phyloP scores from a whole-genome alignment of 2,888 invertebrate genomes.

The Spodoptera exigua region DNA sequence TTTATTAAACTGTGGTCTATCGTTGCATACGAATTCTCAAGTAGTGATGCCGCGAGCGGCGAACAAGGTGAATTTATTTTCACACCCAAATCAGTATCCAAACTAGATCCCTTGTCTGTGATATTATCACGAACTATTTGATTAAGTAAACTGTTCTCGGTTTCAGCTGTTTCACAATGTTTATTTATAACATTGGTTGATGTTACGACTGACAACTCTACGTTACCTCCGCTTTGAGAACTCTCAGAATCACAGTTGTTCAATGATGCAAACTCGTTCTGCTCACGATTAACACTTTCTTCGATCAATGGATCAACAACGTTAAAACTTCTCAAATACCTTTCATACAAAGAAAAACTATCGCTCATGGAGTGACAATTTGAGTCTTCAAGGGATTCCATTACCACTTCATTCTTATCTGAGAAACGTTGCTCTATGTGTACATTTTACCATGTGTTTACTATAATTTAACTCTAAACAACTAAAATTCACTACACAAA shows the following conservation, averaged over 20 bases:
- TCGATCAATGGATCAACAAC: slow-evolving; percentile 75
- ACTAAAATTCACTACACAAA: slow-evolving; percentile 6
- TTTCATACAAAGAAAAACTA: slow-evolving; percentile 84
- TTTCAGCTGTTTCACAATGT: slow-evolving; percentile 69
- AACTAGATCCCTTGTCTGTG: slow-evolving; percentile 68
- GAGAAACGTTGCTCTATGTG: slow-evolving; percentile 21
- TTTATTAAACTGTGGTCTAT: slow-evolving; percentile 74
- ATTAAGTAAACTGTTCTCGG: slow-evolving; percentile 66
- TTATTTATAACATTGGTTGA: slow-evolving; percentile 69
- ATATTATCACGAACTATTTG: slow-evolving; percentile 63
- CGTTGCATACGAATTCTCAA: slow-evolving; percentile 75
- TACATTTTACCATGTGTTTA: slow-evolving; percentile 16
- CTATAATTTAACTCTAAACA: neutral
- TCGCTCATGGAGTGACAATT: slow-evolving; percentile 85
- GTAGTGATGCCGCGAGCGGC: slow-evolving; percentile 69
- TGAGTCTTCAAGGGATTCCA: slow-evolving; percentile 86
- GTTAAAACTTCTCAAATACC: slow-evolving; percentile 85
- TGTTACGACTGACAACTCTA: slow-evolving; percentile 75
- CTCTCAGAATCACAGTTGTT: slow-evolving; percentile 70
- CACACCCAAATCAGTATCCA: slow-evolving; percentile 69
- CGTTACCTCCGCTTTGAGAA: slow-evolving; percentile 76
- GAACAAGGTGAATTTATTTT: slow-evolving; percentile 75
- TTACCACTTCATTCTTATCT: slow-evolving; percentile 75
- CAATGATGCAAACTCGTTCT: slow-evolving; percentile 62
- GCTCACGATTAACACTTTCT: slow-evolving; percentile 61